Evolutionary conservation across 1,140 invertebrate genomes (phyloP).

Genomic region (Lamellibrachia luymesi): DNA sequence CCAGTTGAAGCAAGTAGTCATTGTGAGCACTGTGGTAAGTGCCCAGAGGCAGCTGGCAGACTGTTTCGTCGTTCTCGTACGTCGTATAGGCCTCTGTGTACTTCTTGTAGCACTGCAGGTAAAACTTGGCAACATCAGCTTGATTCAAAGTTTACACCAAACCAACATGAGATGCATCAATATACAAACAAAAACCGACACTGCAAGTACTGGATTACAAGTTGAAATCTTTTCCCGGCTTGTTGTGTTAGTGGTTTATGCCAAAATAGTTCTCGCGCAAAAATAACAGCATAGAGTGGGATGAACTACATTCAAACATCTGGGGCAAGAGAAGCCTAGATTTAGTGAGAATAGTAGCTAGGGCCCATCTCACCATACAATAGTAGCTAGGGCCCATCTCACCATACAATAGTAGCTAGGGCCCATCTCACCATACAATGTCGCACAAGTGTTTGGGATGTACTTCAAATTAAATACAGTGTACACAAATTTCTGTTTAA

Average conservation of each 20-base stretch:
- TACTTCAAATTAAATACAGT: not conserved
- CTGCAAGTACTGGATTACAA: not conserved
- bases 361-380: not conserved
- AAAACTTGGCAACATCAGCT: not conserved
- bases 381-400: not conserved
- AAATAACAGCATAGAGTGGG: not conserved
- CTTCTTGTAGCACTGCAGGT: slow-evolving; percentile 58
- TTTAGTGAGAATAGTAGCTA: not conserved
- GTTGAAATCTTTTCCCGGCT: not conserved
- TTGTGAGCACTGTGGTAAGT: slow-evolving; percentile 90
- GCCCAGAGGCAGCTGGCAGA: slow-evolving; percentile 63
- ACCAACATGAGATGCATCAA: not conserved
- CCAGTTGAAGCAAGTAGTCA: slow-evolving; percentile 86
- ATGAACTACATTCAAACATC: not conserved
- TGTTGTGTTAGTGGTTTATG: not conserved
- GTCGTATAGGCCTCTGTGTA: slow-evolving; percentile 71
- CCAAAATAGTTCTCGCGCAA: not conserved
- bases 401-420: not conserved
- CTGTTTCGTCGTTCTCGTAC: slow-evolving; percentile 32
- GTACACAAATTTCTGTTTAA: not conserved
- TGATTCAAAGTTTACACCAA: not conserved
- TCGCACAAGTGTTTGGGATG: not conserved
- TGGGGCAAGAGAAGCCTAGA: not conserved
- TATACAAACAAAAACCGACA: not conserved
- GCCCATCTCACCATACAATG: not conserved